Evolutionary conservation across 2,113 vertebrate genomes (phyloP).

Genomic region (Gopherus flavomarginatus): DNA sequence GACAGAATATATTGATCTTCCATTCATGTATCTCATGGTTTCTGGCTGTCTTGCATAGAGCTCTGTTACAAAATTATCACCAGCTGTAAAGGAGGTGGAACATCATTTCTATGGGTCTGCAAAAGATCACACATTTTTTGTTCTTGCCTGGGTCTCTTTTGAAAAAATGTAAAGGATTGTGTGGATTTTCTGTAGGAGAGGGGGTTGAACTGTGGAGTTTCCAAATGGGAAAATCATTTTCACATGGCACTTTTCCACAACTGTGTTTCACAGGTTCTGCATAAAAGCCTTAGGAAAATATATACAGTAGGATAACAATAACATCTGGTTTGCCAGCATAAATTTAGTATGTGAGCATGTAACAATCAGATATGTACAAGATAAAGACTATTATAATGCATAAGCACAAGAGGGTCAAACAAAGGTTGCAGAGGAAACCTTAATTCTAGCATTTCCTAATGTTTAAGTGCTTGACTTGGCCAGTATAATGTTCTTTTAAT

Average conservation of each 20-base stretch:
- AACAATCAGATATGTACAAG: constrained; percentile 1
- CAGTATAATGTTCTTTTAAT: neutral
- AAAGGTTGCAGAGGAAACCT: neutral
- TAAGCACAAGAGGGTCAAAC: constrained; percentile 15
- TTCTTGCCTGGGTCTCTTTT: neutral
- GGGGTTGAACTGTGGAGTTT: neutral
- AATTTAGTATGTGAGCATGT: neutral
- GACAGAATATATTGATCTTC: neutral
- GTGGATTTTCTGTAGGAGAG: neutral
- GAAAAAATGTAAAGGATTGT: neutral
- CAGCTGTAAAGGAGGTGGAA: neutral
- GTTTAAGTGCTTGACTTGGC: neutral
- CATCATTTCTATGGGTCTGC: neutral
- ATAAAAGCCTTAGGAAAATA: neutral
- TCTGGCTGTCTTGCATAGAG: neutral
- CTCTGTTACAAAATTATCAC: neutral
- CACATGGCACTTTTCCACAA: neutral
- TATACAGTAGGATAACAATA: neutral
- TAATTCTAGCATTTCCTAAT: neutral
- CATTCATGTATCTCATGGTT: neutral
- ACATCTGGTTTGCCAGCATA: neutral
- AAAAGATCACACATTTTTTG: neutral
- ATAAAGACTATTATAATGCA: constrained; percentile 30
- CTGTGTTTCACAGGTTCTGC: neutral
- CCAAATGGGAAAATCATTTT: constrained; percentile 1